phyloP scores from a whole-genome alignment of 2,888 invertebrate species.

The Phyto melanocephala region DNA sequence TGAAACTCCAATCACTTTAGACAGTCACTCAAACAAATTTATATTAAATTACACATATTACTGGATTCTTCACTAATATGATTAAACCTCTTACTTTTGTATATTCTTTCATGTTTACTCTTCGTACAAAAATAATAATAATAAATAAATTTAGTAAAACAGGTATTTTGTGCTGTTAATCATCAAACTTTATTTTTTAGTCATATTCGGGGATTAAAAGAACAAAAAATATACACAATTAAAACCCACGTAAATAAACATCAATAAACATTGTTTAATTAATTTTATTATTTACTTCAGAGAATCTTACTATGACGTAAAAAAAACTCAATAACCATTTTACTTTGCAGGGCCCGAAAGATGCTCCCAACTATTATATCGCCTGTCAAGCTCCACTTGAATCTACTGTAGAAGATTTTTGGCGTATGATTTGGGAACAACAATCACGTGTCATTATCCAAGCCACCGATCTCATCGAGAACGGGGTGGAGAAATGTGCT shows the following conservation, averaged over 20 bases:
- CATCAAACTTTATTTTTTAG: constrained; percentile 31
- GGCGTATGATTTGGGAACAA: constrained; percentile 98
- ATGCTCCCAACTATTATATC: constrained; percentile 90
- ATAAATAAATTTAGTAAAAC: constrained; percentile 10
- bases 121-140: too few species aligned
- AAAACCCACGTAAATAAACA: constrained; percentile 5
- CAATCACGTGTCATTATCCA: constrained; percentile 92
- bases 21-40: too few species aligned
- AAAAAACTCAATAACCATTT: not conserved
- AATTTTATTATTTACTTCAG: not conserved
- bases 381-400: constrained; percentile 94
- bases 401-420: constrained; percentile 92
- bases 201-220: constrained; percentile 11
- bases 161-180: constrained; percentile 16
- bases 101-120: too few species aligned
- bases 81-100: too few species aligned
- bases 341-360: constrained; percentile 87
- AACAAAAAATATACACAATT: not conserved
- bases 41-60: too few species aligned
- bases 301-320: too few species aligned
- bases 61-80: too few species aligned
- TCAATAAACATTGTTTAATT: too few species aligned
- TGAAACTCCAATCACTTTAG: too few species aligned
- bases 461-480: constrained; percentile 93
- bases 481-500: constrained; percentile 92